Conservation (phyloP, 2,888 invertebrate genomes). For the Drosophila koepferae region DNA sequence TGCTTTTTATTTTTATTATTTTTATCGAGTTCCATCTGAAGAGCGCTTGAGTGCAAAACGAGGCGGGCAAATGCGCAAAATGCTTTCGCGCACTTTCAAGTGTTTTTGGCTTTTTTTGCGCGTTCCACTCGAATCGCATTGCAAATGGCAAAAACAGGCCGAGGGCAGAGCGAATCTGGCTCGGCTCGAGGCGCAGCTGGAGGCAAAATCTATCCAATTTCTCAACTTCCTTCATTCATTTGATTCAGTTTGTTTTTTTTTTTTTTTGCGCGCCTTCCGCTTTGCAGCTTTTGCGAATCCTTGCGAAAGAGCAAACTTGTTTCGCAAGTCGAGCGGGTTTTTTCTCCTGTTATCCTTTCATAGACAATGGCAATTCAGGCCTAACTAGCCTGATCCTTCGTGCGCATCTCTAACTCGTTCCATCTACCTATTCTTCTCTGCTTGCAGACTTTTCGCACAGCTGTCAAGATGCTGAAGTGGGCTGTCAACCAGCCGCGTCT, state of each 20-base stretch:
- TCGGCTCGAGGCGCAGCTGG: constrained; percentile 13
- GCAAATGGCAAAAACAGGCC: constrained; percentile 28
- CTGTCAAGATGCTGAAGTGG: constrained; percentile 83
- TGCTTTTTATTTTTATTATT: neutral
- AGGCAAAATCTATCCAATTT: constrained; percentile 3
- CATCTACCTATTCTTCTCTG: constrained; percentile 12
- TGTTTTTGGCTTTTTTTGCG: constrained; percentile 23
- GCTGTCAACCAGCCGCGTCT: constrained; percentile 82
- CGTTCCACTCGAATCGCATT: constrained; percentile 43
- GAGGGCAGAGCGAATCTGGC: neutral
- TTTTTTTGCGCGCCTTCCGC: constrained; percentile 24
- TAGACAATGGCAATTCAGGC: constrained; percentile 32
- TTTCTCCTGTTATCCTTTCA: constrained; percentile 7
- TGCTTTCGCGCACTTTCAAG: constrained; percentile 56
- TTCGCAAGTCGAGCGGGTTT: constrained; percentile 61
- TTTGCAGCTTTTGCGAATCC: constrained; percentile 52
- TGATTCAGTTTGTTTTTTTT: constrained; percentile 5
- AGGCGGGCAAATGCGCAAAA: constrained; percentile 75
- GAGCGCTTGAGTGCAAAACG: constrained; percentile 60
- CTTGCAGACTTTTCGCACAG: constrained; percentile 47
- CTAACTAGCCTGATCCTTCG: constrained; percentile 58
- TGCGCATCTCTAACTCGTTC: constrained; percentile 22
- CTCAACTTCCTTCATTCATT: constrained; percentile 8
- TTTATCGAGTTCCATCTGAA: constrained; percentile 22
- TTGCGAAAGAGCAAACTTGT: constrained; percentile 56